Percentiles rank a stretch among this genome's conserved stretches.
Evolutionary conservation across 2,113 vertebrate species (phyloP).

Genomic region (Melanerpes aurifrons): DNA sequence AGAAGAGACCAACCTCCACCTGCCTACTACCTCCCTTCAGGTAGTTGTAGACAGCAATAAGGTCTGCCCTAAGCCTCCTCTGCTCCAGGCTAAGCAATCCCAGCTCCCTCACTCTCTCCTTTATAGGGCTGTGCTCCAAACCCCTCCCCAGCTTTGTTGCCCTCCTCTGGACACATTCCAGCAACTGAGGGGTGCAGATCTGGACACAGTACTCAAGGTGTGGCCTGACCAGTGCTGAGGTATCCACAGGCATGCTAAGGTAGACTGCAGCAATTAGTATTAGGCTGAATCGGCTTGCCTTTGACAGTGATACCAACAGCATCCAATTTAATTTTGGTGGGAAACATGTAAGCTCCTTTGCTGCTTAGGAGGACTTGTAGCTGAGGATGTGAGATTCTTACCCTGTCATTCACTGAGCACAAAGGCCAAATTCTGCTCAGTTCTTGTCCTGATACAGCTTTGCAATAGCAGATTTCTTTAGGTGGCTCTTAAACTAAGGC

Average conservation of each 20-base stretch:
- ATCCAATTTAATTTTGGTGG: not conserved
- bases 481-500: not conserved
- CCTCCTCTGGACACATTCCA: too few species aligned
- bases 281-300: not conserved
- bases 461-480: not conserved
- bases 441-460: not conserved
- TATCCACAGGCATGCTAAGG: not conserved
- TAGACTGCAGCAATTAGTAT: conserved; percentile 4
- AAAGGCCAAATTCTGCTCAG: not conserved
- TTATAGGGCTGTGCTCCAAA: too few species aligned
- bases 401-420: not conserved
- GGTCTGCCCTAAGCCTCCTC: too few species aligned
- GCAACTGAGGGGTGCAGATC: too few species aligned
- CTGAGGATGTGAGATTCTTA: not conserved
- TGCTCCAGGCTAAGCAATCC: too few species aligned
- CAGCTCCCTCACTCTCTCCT: too few species aligned
- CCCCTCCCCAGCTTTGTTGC: too few species aligned
- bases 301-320: conserved; percentile 36
- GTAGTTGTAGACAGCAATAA: too few species aligned
- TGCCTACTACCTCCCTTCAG: too few species aligned
- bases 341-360: not conserved
- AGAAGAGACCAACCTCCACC: too few species aligned
- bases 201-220: too few species aligned
- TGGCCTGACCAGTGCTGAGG: not conserved
- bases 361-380: not conserved